Evolutionary conservation across 2,113 vertebrate genomes (phyloP).

Genomic region (Cyprinodon tularosa): DNA sequence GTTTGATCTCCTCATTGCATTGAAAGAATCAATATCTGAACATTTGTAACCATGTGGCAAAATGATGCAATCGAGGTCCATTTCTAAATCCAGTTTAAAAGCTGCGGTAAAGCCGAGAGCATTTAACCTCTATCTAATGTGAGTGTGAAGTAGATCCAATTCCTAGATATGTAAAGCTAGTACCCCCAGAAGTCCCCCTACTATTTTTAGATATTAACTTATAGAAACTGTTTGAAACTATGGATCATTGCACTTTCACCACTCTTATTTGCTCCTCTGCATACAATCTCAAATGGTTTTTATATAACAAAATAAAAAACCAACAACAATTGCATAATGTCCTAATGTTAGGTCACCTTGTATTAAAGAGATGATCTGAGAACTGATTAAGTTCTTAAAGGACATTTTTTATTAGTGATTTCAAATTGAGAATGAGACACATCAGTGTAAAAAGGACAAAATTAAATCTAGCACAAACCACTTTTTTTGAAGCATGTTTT

Average conservation of each 20-base stretch:
- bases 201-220: too few relatives aligned
- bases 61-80: not conserved
- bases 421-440: not conserved
- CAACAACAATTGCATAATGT: not conserved
- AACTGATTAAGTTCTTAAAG: not conserved
- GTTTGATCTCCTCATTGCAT: conserved; percentile 3
- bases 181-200: too few relatives aligned
- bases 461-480: not conserved
- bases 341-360: not conserved
- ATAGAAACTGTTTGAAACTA: too few relatives aligned
- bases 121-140: not conserved
- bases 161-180: not conserved
- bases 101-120: not conserved
- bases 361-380: not conserved
- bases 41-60: not conserved
- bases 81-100: not conserved
- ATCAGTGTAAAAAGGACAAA: not conserved
- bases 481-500: not conserved
- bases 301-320: not conserved
- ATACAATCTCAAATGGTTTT: not conserved
- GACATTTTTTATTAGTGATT: not conserved
- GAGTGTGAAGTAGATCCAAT: not conserved
- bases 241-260: too few relatives aligned
- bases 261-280: not conserved
- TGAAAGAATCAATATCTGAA: not conserved